Evolutionary conservation across 2,888 invertebrate species (phyloP).

Genomic region (Palloptera scutellata): DNA sequence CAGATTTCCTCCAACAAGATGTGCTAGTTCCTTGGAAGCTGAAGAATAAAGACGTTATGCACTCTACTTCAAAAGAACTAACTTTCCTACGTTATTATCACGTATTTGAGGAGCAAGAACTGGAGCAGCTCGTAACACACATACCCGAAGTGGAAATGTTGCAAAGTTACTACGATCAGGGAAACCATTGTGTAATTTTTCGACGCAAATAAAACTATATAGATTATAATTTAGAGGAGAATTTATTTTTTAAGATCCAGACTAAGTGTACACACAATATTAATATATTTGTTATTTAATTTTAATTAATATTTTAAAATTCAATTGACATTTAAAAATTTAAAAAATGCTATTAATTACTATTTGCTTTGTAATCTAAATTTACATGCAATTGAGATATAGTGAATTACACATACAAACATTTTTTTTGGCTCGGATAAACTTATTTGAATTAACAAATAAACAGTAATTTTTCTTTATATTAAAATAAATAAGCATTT

Average conservation of each 20-base stretch:
- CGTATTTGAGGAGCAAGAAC: conserved; percentile 86
- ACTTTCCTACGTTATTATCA: conserved; percentile 89
- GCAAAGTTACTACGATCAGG: conserved; percentile 89
- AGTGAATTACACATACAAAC: no score
- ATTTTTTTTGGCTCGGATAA: conserved; percentile 29
- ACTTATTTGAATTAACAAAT: conserved; percentile 13
- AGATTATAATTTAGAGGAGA: conserved; percentile 1
- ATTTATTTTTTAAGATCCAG: conserved; percentile 12
- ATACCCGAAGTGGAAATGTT: conserved; percentile 68
- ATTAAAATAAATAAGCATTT: no score
- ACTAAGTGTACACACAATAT: neutral
- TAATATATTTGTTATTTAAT: neutral
- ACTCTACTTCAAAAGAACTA: conserved; percentile 44
- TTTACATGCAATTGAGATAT: no score
- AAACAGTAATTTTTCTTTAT: neutral
- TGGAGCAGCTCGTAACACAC: conserved; percentile 72
- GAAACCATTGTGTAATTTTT: conserved; percentile 92
- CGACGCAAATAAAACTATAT: conserved; percentile 65
- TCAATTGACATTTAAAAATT: conserved; percentile 1
- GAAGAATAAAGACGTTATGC: conserved; percentile 33
- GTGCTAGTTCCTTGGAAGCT: conserved; percentile 95
- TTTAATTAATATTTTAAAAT: neutral
- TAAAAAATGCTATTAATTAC: neutral
- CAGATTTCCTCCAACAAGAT: conserved; percentile 89
- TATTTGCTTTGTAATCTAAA: neutral